Percentiles rank a stretch among this genome's conserved stretches.
phyloP scores from a whole-genome alignment of 37 sponge, comb jelly and placozoan genomes.

The Tethya wilhelma region DNA sequence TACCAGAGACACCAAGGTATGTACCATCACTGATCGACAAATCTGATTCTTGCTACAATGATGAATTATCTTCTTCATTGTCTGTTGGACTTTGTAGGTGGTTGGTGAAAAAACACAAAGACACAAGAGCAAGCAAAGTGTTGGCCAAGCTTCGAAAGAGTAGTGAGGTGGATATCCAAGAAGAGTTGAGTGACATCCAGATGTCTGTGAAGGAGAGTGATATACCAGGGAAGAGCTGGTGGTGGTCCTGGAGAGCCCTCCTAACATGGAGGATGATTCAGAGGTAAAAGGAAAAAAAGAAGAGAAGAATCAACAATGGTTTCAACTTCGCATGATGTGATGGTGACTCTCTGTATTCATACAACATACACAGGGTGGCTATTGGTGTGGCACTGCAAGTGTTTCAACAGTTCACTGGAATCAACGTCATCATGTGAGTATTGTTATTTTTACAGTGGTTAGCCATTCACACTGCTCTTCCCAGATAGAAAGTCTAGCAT shows the following conservation, averaged over 20 bases:
- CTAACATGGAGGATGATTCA: conserved; percentile 4
- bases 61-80: not conserved
- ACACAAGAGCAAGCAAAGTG: not conserved
- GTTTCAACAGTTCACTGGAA: conserved; percentile 82
- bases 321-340: not conserved
- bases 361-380: conserved; percentile 24
- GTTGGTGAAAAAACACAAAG: conserved; percentile 41
- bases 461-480: not conserved
- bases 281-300: conserved; percentile 4
- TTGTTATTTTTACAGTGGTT: not conserved
- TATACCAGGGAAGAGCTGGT: not conserved
- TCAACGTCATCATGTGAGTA: conserved; percentile 84
- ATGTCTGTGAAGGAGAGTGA: not conserved
- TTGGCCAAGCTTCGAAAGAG: conserved; percentile 14
- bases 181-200: conserved; percentile 19
- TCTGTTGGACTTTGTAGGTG: conserved; percentile 29
- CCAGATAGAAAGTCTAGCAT: not conserved
- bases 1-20: conserved; percentile 50
- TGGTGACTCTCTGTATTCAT: not conserved
- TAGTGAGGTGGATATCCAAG: not conserved
- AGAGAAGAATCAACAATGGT: not conserved
- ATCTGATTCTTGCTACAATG: not conserved
- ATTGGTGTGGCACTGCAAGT: conserved; percentile 68
- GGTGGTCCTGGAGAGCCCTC: not conserved
- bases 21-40: not conserved